Evolutionary conservation across 2,113 vertebrate genomes (phyloP).

Genomic region (Sturnus vulgaris): DNA sequence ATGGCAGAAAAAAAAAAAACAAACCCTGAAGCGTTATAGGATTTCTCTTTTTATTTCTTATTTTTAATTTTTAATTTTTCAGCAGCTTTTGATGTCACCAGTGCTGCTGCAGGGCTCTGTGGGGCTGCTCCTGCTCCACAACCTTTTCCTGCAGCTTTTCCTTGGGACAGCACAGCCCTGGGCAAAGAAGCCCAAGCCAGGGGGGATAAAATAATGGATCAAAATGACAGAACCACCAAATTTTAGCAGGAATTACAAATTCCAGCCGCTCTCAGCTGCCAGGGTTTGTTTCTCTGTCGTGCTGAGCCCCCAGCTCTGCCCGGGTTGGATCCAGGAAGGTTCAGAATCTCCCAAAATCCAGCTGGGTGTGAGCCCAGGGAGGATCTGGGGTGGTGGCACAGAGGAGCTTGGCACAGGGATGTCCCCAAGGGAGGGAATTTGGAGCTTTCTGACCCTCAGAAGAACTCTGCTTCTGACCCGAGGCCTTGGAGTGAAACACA

Average conservation of each 20-base stretch:
- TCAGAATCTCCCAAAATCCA: background rate
- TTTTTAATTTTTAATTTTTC: background rate
- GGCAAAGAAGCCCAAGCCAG: background rate
- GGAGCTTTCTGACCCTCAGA: too few species aligned
- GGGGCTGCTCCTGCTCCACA: background rate
- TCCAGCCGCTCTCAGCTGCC: background rate
- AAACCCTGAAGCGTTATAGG: background rate
- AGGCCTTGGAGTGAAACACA: too few species aligned
- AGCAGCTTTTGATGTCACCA: background rate
- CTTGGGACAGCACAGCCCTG: background rate
- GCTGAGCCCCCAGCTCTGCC: background rate
- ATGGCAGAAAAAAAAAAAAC: background rate
- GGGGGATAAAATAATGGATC: background rate
- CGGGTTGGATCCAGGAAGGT: fast-evolving
- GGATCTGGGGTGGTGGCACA: background rate
- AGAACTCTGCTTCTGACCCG: too few species aligned
- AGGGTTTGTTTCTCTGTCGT: fast-evolving
- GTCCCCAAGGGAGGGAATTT: background rate
- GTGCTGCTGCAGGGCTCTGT: background rate
- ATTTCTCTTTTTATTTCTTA: background rate
- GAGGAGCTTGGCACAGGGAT: background rate
- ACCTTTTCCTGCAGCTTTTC: background rate
- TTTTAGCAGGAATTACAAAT: background rate
- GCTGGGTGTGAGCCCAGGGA: background rate
- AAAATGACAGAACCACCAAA: background rate